Percentiles rank a stretch among this genome's conserved stretches.
These are phyloP conservation scores for Paramormyrops hopkinsi DNA, from an alignment of 2,797 vertebrate species.

Conservation along the genomic window DNA sequence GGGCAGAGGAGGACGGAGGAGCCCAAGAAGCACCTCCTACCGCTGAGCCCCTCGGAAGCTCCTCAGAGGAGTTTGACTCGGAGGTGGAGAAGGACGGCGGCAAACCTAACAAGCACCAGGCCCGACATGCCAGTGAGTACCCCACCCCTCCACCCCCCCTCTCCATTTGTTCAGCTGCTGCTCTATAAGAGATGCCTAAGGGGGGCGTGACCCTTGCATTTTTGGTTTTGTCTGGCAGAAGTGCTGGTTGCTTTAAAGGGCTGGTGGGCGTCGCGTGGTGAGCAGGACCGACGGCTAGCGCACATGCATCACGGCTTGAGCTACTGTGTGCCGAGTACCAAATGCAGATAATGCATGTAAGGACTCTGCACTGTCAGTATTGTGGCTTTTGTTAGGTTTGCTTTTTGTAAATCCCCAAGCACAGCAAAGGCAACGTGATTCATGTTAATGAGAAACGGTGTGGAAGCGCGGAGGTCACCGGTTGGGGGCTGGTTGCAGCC, in stretches of 20 bases:
- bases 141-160: not conserved
- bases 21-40: conserved; percentile 67
- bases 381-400: not conserved
- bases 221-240: not conserved
- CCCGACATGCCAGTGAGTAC: conserved; percentile 90
- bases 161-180: not conserved
- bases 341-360: not conserved
- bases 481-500: not conserved
- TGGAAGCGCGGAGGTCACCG: not conserved
- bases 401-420: not conserved
- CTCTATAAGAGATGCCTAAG: not conserved
- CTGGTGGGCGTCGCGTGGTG: not conserved
- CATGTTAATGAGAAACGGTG: not conserved
- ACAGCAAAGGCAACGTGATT: not conserved
- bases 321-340: not conserved
- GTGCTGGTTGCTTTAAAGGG: not conserved
- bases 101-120: conserved; percentile 86
- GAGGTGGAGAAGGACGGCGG: conserved; percentile 73
- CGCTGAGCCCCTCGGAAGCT: conserved; percentile 74
- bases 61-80: conserved; percentile 69
- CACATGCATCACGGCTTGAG: not conserved
- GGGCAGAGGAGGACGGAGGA: conserved; percentile 77
- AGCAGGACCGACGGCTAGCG: not conserved
- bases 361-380: not conserved
- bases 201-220: not conserved